Evolutionary conservation across 1,140 invertebrate species (phyloP), one percentile per base, ranked within the genome.

Genomic region (Protaetia brevitarsis): DNA sequence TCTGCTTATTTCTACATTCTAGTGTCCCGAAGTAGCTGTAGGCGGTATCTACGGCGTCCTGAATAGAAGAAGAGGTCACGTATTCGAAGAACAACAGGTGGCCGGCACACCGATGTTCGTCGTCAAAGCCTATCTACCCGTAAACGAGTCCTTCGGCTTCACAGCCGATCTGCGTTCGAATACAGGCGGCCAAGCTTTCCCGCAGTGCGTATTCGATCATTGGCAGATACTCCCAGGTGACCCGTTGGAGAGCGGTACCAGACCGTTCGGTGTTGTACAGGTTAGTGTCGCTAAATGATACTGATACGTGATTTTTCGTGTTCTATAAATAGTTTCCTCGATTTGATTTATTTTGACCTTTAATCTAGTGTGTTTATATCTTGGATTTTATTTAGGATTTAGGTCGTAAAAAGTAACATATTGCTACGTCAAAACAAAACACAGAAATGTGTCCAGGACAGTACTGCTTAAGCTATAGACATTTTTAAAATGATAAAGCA

Each of bases 171-270:
- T 99, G 68, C 90, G 98, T 76, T 97, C 96, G 77, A 96, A 97
- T 82, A 99, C 98, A 67, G 96, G 96, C 73, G 98, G 98, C 56
- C 97, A 99, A 83, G 98, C 98, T 73, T 99, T 99, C 93, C 98
- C 97, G 76, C 97, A 99, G 82, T 99, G 97, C 82, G 97, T 99
- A 72, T 99, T 99, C 81, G 97, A 99, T 80, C 98, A 99, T 80
- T 99, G 98, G 98, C 95, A 99, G 82, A 83, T 98, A 63, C 85
- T 99, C 76, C 95, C 95, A 69, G 97, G 97, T 76, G 95, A 99
- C 81, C 96, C 97, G 67, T 82, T 88, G 74, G 95, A 98, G 71
- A 56, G 83, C 21, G 81, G 82, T 66, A 86, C 86, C 78, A 94
- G 92, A 81, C 93, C 96, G 67, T 92, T 84, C 82, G 78, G 74